Conservation (phyloP, 2,113 vertebrate genomes). For the Oryzias woworae region DNA sequence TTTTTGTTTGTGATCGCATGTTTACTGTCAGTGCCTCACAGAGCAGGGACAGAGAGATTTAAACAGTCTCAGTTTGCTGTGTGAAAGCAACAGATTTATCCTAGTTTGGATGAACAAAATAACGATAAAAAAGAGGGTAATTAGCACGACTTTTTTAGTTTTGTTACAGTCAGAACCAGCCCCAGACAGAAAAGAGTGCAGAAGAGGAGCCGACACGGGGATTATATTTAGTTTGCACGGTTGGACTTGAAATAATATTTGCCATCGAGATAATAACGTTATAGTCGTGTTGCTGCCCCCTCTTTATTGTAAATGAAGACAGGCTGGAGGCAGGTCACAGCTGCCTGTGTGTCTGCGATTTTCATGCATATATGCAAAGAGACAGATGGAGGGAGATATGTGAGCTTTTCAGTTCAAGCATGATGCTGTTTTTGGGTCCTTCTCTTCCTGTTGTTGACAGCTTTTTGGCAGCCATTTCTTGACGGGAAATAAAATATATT, state of each 20-base stretch:
- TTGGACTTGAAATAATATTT: slow-evolving; percentile 3
- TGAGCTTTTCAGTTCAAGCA: slow-evolving; percentile 27
- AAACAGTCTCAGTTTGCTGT: no score
- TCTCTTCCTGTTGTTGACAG: slow-evolving; percentile 49
- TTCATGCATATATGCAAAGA: slow-evolving; percentile 29
- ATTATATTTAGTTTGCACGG: background rate
- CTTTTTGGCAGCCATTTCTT: slow-evolving; percentile 41
- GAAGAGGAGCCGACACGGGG: no score
- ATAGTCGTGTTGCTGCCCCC: background rate
- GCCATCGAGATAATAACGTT: slow-evolving; percentile 3
- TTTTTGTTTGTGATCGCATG: no score
- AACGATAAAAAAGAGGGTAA: no score
- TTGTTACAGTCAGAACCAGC: no score
- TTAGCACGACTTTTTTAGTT: no score
- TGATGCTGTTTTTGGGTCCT: slow-evolving; percentile 46
- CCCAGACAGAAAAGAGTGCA: no score
- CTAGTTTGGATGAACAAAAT: no score
- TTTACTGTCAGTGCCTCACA: no score
- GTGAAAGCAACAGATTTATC: no score
- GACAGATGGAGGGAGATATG: slow-evolving; percentile 55
- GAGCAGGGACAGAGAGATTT: no score
- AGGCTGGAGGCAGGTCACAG: slow-evolving; percentile 6
- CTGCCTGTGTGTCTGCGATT: slow-evolving; percentile 27
- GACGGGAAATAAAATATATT: slow-evolving; percentile 28
- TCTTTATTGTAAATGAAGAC: slow-evolving; percentile 28